Conservation (phyloP, 2,113 vertebrate genomes). For the Cyprinodon brontotheroides region DNA sequence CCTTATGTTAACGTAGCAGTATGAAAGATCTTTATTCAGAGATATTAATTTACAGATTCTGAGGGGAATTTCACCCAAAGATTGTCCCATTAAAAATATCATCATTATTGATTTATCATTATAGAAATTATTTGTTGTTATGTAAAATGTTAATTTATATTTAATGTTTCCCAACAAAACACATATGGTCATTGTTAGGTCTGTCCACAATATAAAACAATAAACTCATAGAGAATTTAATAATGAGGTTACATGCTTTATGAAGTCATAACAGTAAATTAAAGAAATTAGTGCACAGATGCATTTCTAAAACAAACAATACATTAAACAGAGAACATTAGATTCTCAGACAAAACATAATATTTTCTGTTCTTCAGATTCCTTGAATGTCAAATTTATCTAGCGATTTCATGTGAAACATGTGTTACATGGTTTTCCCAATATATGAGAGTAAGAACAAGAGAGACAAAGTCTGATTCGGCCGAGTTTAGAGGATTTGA, state of each 20-base stretch:
- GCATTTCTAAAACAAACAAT: not conserved
- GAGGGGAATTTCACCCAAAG: too few species aligned
- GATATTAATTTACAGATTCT: too few species aligned
- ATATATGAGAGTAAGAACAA: not conserved
- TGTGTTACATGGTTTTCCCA: not conserved
- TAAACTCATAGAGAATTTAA: not conserved
- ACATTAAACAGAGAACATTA: not conserved
- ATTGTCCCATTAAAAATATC: too few species aligned
- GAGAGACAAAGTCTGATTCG: slow-evolving; percentile 30
- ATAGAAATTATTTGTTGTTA: too few species aligned
- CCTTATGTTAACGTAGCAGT: too few species aligned
- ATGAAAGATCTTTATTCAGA: too few species aligned
- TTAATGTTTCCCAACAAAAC: too few species aligned
- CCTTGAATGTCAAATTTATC: not conserved
- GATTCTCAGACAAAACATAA: too few species aligned
- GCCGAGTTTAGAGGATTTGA: slow-evolving; percentile 59
- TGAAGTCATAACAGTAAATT: not conserved
- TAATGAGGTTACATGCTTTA: not conserved
- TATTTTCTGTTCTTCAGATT: too few species aligned
- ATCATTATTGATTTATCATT: too few species aligned
- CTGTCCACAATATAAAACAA: not conserved
- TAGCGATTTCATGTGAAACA: not conserved
- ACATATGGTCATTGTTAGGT: too few species aligned
- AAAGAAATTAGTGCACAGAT: not conserved
- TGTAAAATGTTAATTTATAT: too few species aligned